Base-by-base conservation (phyloP, 2,888 invertebrate genomes). In the Rugalucina vietnamica region DNA sequence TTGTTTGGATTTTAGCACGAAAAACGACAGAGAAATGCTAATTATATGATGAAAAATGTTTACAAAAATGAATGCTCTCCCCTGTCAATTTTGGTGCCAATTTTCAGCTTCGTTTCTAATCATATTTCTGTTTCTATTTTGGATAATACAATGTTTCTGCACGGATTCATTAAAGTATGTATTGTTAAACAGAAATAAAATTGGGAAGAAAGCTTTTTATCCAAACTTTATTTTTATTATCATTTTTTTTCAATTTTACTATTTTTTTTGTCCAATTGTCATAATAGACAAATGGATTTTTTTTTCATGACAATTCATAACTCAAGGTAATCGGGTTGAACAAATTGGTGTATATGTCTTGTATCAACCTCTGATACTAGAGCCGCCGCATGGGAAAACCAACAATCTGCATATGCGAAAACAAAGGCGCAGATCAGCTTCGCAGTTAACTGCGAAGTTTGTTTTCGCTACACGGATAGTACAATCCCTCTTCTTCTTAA, bases 261-360 rank as follows among this genome's bases (percentile, higher is more conserved):
- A 57, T 75, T 75, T 75, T 75, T 75, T 75, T 57, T 57, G 27
- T 60, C 75, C 60, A 27, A 57, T 34, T 57, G 34, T 49, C 34
- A 54, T 50, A n/a, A n/a, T n/a, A 36, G 60, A 8, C 75, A 60
- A 5, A 10, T 10, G 37, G n/a, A 60, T 60, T 27, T 60, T 54
- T 57, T 50, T 54, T 24, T 60, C n/a, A n/a, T n/a, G n/a, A n/a
- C n/a, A n/a, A n/a, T n/a, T n/a, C n/a, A n/a, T n/a, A n/a, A n/a
- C n/a, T n/a, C n/a, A n/a, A n/a, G n/a, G n/a, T n/a, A n/a, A n/a
- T n/a, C n/a, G n/a, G n/a, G n/a, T n/a, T n/a, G n/a, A n/a, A n/a
- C n/a, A n/a, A n/a, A n/a, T n/a, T n/a, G n/a, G n/a, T n/a, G n/a
- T n/a, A n/a, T n/a, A n/a, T n/a, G n/a, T n/a, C n/a, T n/a, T n/a